phyloP scores from a whole-genome alignment of 2,888 invertebrate genomes.

The Charanyca ferruginea region DNA sequence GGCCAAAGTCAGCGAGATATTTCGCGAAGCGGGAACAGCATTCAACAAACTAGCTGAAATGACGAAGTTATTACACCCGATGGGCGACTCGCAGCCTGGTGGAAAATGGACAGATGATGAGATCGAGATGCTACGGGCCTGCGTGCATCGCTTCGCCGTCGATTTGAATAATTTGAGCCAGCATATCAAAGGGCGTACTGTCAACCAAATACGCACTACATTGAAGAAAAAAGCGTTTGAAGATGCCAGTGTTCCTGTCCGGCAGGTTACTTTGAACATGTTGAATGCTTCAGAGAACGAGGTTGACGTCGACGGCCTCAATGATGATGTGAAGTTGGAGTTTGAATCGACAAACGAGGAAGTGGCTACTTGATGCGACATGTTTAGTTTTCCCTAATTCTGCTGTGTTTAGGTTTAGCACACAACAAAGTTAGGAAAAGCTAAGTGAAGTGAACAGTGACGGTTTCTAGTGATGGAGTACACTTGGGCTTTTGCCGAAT shows the following conservation, averaged over 20 bases:
- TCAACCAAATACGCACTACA: constrained; percentile 95
- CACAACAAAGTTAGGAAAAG: constrained; percentile 26
- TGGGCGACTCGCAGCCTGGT: constrained; percentile 95
- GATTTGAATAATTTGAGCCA: constrained; percentile 51
- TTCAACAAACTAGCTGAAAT: constrained; percentile 97
- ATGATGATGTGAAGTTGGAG: constrained; percentile 95
- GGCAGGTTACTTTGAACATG: constrained; percentile 97
- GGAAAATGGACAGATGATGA: constrained; percentile 58
- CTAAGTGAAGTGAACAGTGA: constrained; percentile 32
- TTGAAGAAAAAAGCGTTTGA: constrained; percentile 97
- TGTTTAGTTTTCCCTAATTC: constrained; percentile 49
- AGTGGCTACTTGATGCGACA: constrained; percentile 91
- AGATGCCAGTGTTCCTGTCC: constrained; percentile 95
- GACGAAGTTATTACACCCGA: constrained; percentile 97
- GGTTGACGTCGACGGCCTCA: constrained; percentile 96
- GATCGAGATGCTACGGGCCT: constrained; percentile 54
- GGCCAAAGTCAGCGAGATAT: constrained; percentile 97
- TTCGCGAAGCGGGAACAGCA: constrained; percentile 97
- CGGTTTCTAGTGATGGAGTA: constrained; percentile 23
- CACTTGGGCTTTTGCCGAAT: constrained; percentile 18
- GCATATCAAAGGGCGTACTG: constrained; percentile 51
- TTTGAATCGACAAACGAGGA: constrained; percentile 95
- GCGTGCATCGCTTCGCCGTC: constrained; percentile 54
- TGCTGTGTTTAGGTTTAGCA: background rate
- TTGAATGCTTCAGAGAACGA: constrained; percentile 97